Base-by-base conservation (phyloP, 2,113 vertebrate species). In the Pogona vitticeps region DNA sequence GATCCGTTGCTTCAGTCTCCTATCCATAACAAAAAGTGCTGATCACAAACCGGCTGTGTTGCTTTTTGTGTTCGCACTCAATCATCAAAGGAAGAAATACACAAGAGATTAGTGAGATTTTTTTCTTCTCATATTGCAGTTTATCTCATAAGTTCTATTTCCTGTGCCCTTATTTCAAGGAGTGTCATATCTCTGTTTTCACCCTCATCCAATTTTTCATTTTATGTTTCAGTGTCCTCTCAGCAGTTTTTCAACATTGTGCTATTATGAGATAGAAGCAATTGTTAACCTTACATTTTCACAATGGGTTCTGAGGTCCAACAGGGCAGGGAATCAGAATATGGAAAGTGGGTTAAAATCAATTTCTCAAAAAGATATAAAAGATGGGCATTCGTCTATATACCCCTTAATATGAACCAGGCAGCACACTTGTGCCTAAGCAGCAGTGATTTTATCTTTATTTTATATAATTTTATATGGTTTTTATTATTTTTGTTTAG, bases 261-360 rank as follows among this genome's bases (percentile, higher is more conserved):
- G 63, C 88, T 83, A 89, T 93, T 94, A 94, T 88, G 56, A 28
- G 86, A 85, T 90, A 91, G 93, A 92, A 18, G 63, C 95, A 94
- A 95, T 95, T 94, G 95, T 93, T 95, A 95, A 84, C 67, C 75
- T 94, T 85, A 92, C 83, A 82, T 91, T 95, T 94, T 77, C 40
- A 78, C 90, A 89, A 85, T 86, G 86, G 79, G 90, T 88, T 92
- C 76, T 71, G 72, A 42, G 94, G 59, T 92, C 80, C 88, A 75
- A 75, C 7, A 61, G 36, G 20, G 26, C 33, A 68, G n/a, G 28
- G 40, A 68, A 78, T 77, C 15, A 33, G 10, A 76, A 63, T 33
- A 13, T 26, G n/a, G 13, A 28, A 14, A 52, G 46, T 20, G 26
- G 7, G 6, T 6, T 4, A 72, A 15, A 17, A 70, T 31, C 63